Evolutionary conservation across 2,888 invertebrate species (phyloP).

Genomic region (Melolontha melolontha): DNA sequence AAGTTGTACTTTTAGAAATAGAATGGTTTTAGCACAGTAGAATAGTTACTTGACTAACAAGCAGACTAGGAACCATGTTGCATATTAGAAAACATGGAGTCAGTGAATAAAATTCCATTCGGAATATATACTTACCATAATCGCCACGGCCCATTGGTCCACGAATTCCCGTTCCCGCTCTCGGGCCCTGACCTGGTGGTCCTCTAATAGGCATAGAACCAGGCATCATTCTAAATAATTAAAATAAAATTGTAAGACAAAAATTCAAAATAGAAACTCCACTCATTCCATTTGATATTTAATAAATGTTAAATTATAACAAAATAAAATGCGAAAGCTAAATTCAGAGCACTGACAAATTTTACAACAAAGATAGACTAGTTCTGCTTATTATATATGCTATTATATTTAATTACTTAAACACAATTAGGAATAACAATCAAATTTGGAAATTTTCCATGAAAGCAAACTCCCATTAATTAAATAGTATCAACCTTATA

Average conservation of each 20-base stretch:
- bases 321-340: too few species aligned
- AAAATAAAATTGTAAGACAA: conserved; percentile 32
- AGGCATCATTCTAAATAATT: conserved; percentile 72
- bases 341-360: too few species aligned
- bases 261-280: neutral
- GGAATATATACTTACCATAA: conserved; percentile 80
- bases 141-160: conserved; percentile 86
- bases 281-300: too few species aligned
- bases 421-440: too few species aligned
- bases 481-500: too few species aligned
- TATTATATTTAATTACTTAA: too few species aligned
- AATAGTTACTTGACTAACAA: conserved; percentile 65
- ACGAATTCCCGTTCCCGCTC: conserved; percentile 71
- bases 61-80: conserved; percentile 53
- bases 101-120: conserved; percentile 3
- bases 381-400: too few species aligned
- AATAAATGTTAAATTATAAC: too few species aligned
- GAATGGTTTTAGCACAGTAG: conserved; percentile 53
- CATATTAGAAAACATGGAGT: conserved; percentile 38
- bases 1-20: conserved; percentile 45
- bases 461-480: too few species aligned
- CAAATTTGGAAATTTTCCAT: too few species aligned
- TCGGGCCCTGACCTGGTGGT: conserved; percentile 61
- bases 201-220: conserved; percentile 73
- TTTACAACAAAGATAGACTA: too few species aligned